Evolutionary conservation across 2,113 vertebrate species (phyloP).

Genomic region (Trinectes maculatus): DNA sequence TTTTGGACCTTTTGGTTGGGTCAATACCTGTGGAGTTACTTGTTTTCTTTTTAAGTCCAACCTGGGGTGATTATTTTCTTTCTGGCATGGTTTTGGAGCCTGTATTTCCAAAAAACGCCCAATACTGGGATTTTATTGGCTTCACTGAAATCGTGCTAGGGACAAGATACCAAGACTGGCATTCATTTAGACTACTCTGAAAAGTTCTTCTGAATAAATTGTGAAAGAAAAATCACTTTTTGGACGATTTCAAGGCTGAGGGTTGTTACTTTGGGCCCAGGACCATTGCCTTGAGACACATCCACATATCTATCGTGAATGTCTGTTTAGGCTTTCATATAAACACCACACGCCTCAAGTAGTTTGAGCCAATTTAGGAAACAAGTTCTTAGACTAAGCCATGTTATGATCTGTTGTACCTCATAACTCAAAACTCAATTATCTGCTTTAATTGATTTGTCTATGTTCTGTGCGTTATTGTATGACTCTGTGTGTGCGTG

Average conservation of each 20-base stretch:
- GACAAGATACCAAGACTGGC: slow-evolving; percentile 10
- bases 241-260: neutral
- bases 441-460: slow-evolving; percentile 7
- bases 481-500: slow-evolving; percentile 4
- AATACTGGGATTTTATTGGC: slow-evolving; percentile 25
- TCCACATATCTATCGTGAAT: slow-evolving; percentile 6
- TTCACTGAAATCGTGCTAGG: slow-evolving; percentile 1
- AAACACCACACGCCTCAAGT: no score
- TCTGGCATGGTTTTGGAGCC: slow-evolving; percentile 51
- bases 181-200: neutral
- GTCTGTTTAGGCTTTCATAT: neutral
- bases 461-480: neutral
- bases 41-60: slow-evolving; percentile 2
- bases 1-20: slow-evolving; percentile 56
- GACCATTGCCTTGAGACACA: slow-evolving; percentile 26
- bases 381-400: neutral
- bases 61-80: neutral
- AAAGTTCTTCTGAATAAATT: neutral
- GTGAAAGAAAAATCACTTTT: neutral
- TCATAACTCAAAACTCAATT: neutral
- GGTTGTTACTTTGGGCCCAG: neutral
- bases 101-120: slow-evolving; percentile 4
- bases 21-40: slow-evolving; percentile 42
- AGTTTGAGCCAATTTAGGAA: no score
- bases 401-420: neutral